Conservation (phyloP, 92 coral and sea anemone species). For the Scolanthus callimorphus region DNA sequence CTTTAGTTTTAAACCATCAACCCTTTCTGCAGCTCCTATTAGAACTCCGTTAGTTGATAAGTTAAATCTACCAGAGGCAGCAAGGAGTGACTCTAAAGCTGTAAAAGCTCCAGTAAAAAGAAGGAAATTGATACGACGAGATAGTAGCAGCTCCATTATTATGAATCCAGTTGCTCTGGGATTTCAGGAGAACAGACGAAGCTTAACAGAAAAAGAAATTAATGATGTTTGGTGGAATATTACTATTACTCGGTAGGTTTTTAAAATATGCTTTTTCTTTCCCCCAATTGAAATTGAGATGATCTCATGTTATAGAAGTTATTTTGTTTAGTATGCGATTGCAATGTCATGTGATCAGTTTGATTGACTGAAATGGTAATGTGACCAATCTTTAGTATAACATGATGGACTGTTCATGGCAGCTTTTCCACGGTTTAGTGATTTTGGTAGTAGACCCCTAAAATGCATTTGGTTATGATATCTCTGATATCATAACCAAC, state of each 20-base stretch:
- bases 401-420: too few species aligned
- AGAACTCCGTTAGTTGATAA: constrained; percentile 64
- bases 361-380: too few species aligned
- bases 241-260: constrained; percentile 65
- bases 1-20: constrained; percentile 24
- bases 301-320: neutral
- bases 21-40: constrained; percentile 48
- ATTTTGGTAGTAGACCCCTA: too few species aligned
- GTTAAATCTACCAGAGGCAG: constrained; percentile 29
- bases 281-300: neutral
- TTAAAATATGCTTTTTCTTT: too few species aligned
- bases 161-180: constrained; percentile 71
- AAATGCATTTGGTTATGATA: too few species aligned
- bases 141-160: constrained; percentile 48
- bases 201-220: constrained; percentile 66
- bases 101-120: constrained; percentile 23
- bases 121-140: constrained; percentile 31
- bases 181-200: constrained; percentile 30
- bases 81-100: constrained; percentile 41
- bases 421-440: too few species aligned
- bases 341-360: too few species aligned
- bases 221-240: constrained; percentile 67
- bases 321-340: too few species aligned
- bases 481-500: too few species aligned
- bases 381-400: too few species aligned